Conservation (phyloP, 2,797 vertebrate species). For the Spinibarbus caldwelli region DNA sequence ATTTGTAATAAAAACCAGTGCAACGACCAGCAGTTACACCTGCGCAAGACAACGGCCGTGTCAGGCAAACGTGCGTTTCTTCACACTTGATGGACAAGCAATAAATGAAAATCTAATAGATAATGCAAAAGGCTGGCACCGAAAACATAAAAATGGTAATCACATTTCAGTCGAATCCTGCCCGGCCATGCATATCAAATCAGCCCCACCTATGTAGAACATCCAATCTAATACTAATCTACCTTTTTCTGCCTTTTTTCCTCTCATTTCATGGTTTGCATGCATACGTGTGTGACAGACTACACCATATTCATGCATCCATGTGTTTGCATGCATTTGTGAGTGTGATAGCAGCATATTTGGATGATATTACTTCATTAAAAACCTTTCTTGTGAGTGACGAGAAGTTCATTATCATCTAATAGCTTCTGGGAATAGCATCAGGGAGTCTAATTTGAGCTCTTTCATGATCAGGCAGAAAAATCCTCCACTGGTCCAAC, state of each 20-base stretch:
- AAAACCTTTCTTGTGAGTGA: constrained; percentile 54
- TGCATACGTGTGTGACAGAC: not conserved
- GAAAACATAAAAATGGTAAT: constrained; percentile 63
- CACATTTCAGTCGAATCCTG: constrained; percentile 43
- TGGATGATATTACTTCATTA: constrained; percentile 54
- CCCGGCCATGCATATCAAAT: constrained; percentile 56
- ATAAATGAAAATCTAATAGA: constrained; percentile 58
- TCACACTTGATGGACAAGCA: constrained; percentile 47
- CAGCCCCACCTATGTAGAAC: constrained; percentile 16
- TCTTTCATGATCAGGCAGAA: constrained; percentile 42
- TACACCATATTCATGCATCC: not conserved
- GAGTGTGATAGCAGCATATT: constrained; percentile 31
- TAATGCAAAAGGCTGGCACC: constrained; percentile 42
- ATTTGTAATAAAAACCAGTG: constrained; percentile 34
- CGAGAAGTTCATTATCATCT: constrained; percentile 55
- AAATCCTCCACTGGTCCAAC: constrained; percentile 1
- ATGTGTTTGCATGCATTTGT: constrained; percentile 6
- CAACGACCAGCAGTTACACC: constrained; percentile 27
- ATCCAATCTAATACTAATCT: constrained; percentile 27
- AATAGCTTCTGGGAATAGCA: constrained; percentile 58
- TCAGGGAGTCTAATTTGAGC: constrained; percentile 54
- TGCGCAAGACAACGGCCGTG: constrained; percentile 8
- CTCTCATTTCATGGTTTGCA: not conserved
- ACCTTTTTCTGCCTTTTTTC: not conserved
- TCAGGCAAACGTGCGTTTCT: constrained; percentile 20